Conservation (phyloP, 2,888 invertebrate species). For the Leptura quadrifasciata region DNA sequence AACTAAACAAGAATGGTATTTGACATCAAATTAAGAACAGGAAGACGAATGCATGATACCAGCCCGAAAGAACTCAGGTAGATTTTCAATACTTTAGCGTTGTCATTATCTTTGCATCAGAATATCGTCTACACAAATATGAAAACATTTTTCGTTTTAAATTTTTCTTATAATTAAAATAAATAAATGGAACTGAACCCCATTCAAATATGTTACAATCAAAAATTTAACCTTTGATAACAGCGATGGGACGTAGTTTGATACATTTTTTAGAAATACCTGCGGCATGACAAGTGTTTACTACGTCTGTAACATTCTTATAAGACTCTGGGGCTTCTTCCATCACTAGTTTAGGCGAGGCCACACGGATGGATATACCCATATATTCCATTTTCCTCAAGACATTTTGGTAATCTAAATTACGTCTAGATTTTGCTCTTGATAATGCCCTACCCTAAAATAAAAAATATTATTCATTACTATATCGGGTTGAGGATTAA, state of each 20-base stretch:
- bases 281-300: constrained; percentile 97
- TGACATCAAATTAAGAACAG: background rate
- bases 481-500: background rate
- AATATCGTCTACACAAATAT: background rate
- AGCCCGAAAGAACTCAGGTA: background rate
- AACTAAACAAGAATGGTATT: no score
- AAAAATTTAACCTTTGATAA: constrained; percentile 94
- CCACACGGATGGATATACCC: constrained; percentile 97
- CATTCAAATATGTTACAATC: background rate
- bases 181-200: background rate
- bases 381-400: constrained; percentile 86
- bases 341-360: constrained; percentile 99
- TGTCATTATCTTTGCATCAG: background rate
- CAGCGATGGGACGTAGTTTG: constrained; percentile 97
- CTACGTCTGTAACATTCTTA: constrained; percentile 99
- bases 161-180: background rate
- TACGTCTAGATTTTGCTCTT: constrained; percentile 96
- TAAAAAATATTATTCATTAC: constrained; percentile 37
- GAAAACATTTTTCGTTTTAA: background rate
- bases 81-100: no score
- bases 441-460: constrained; percentile 95
- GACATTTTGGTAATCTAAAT: constrained; percentile 95
- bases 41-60: background rate
- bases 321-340: constrained; percentile 99
- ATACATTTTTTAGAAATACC: constrained; percentile 98